Base-by-base conservation (phyloP, 2,797 vertebrate species). In the Delichon dasypus region DNA sequence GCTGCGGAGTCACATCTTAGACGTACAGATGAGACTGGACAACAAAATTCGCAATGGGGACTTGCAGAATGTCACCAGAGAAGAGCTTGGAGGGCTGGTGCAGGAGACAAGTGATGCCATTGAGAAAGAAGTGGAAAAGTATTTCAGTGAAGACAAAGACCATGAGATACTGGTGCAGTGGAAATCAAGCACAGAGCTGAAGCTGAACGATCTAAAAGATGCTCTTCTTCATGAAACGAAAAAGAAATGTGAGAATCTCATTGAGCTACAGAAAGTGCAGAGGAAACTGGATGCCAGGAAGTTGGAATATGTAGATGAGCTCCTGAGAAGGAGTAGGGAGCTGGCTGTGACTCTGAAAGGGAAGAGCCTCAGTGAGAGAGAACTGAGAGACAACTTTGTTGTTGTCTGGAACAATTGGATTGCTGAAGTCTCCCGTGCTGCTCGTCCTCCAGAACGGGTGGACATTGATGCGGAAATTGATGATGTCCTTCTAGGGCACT, bases 291-390 rank as follows among this genome's bases (percentile, higher is more conserved):
- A 97, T 38, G 36, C 79, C 21, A 95, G 32, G 86, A 97, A 80
- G 45, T 73, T 61, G 13, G 7, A 86, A 0, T 96, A 96, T 40
- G 95, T 90, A 38, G 95, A 68, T 0, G 36, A 55, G 40, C 97
- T 98, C 30, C 87, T 98, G 50, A 70, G 77, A 61, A 81, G 1
- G 51, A 96, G 88, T 1, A 72, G 62, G 45, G 30, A 95, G 19
- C 38, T 97, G 77, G 97, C 97, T 55, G 57, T 87, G 7, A 38
- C 10, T 7, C 57, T 97, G 3, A 95, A 84, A 85, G 47, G 71
- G 40, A 62, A 71, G 45, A 30, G 3, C 3, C 57, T 55, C 19
- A 54, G 79, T 29, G 92, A 94, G 62, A 19, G 1, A 8, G 25
- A 91, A 20, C 57, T 97, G 23, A 51, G 17, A 15, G 5, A 22